Evolutionary conservation across 2,797 vertebrate genomes (phyloP).

Genomic region (Pagetopsis macropterus): DNA sequence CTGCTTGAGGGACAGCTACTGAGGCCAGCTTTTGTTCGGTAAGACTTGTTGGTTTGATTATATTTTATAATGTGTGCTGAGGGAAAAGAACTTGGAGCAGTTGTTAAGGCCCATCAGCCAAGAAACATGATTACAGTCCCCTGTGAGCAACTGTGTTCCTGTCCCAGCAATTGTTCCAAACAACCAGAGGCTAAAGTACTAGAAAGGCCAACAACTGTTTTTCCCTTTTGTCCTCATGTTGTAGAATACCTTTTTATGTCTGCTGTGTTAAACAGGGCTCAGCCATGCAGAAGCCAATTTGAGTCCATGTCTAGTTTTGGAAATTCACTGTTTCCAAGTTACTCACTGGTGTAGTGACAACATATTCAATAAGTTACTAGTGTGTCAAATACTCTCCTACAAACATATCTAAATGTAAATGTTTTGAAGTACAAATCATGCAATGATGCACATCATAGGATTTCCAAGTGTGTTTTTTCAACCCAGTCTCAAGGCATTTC

Average conservation of each 20-base stretch:
- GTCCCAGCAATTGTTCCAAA: slow-evolving; percentile 10
- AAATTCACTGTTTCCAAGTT: background rate
- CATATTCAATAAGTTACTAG: background rate
- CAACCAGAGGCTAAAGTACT: slow-evolving; percentile 10
- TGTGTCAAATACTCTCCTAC: background rate
- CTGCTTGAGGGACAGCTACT: slow-evolving; percentile 2
- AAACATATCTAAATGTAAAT: background rate
- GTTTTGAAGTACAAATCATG: too few relatives aligned
- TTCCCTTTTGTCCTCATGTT: background rate
- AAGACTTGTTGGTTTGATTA: slow-evolving; percentile 25
- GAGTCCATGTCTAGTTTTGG: background rate
- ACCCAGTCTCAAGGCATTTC: too few relatives aligned
- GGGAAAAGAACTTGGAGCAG: slow-evolving; percentile 23
- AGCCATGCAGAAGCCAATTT: background rate
- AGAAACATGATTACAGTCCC: slow-evolving; percentile 18
- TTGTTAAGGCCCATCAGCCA: slow-evolving; percentile 13
- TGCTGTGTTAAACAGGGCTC: background rate
- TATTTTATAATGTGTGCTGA: slow-evolving; percentile 26
- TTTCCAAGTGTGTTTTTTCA: too few relatives aligned
- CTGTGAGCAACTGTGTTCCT: background rate
- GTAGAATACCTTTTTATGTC: background rate
- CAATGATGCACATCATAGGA: too few relatives aligned
- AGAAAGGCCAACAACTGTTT: background rate
- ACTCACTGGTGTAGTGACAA: background rate
- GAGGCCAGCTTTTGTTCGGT: slow-evolving; percentile 22